Percentiles rank a stretch among this genome's conserved stretches.
These are phyloP conservation scores for Vombatus ursinus DNA, from an alignment of 2,113 vertebrate genomes.

Conservation along the genomic window DNA sequence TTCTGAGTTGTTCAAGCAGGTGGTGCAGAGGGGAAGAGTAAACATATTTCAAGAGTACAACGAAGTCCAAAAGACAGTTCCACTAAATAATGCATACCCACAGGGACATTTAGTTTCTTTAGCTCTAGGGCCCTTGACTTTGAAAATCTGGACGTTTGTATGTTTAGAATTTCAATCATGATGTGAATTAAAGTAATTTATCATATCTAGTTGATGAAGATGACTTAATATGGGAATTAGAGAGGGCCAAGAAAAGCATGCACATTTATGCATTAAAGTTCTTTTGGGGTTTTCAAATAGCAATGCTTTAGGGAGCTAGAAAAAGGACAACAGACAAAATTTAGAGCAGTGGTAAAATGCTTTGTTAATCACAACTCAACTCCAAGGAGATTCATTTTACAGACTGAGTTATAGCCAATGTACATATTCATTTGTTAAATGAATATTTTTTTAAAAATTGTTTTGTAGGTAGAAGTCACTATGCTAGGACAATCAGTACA, in stretches of 20 bases:
- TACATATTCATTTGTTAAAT: not conserved
- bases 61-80: slow-evolving; percentile 38
- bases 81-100: not conserved
- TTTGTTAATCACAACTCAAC: not conserved
- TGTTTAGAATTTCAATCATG: slow-evolving; percentile 56
- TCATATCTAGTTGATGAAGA: slow-evolving; percentile 25
- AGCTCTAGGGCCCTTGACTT: slow-evolving; percentile 34
- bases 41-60: slow-evolving; percentile 19
- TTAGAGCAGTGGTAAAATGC: not conserved
- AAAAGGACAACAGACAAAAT: not conserved
- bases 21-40: slow-evolving; percentile 15
- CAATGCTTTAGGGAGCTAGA: not conserved
- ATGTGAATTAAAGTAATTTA: slow-evolving; percentile 38
- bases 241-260: slow-evolving; percentile 1
- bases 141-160: not conserved
- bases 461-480: not conserved
- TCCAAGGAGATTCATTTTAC: not conserved
- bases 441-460: slow-evolving; percentile 22
- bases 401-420: not conserved
- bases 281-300: slow-evolving; percentile 12
- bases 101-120: not conserved
- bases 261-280: not conserved
- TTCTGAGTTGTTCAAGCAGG: slow-evolving; percentile 38
- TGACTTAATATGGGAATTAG: slow-evolving; percentile 17
- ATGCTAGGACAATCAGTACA: not conserved